Evolutionary conservation across 1,140 invertebrate genomes (phyloP).

Genomic region (Zaprionus tsacasi): DNA sequence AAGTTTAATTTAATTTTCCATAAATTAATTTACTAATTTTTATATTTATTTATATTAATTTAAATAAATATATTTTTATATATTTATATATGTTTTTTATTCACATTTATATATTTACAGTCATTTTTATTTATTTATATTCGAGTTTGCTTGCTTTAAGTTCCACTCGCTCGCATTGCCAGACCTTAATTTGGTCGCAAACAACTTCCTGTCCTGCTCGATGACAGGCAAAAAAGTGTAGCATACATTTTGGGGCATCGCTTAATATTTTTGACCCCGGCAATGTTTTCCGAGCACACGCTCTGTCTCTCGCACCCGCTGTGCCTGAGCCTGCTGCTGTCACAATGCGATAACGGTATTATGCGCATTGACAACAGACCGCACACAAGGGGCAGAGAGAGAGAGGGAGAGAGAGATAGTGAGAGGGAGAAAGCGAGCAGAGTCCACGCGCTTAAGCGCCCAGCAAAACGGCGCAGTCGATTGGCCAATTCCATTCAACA

Average conservation of each 20-base stretch:
- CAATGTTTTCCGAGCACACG: conserved; percentile 26
- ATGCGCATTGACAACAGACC: conserved; percentile 74
- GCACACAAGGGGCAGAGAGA: conserved; percentile 4
- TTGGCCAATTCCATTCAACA: conserved; percentile 41
- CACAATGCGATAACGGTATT: conserved; percentile 76
- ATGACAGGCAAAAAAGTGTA: conserved; percentile 21
- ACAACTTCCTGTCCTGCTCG: conserved; percentile 4
- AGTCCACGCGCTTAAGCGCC: neutral
- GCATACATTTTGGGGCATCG: conserved; percentile 49
- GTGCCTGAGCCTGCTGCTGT: conserved; percentile 56
- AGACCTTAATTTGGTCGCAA: conserved; percentile 9
- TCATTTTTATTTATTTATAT: neutral
- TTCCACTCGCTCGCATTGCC: neutral
- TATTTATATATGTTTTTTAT: neutral
- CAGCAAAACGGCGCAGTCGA: conserved; percentile 20
- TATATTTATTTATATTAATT: too few relatives aligned
- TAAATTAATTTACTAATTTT: too few relatives aligned
- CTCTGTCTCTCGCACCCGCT: neutral
- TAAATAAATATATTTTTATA: too few relatives aligned
- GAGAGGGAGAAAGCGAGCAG: neutral
- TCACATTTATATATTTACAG: neutral
- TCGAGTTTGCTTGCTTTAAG: neutral
- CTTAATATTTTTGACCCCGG: conserved; percentile 61
- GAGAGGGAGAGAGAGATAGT: neutral
- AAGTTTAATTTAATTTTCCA: too few relatives aligned